Evolutionary conservation across 2,113 vertebrate genomes (phyloP), one percentile per base, ranked within the genome.

Genomic region (Oenanthe melanoleuca): DNA sequence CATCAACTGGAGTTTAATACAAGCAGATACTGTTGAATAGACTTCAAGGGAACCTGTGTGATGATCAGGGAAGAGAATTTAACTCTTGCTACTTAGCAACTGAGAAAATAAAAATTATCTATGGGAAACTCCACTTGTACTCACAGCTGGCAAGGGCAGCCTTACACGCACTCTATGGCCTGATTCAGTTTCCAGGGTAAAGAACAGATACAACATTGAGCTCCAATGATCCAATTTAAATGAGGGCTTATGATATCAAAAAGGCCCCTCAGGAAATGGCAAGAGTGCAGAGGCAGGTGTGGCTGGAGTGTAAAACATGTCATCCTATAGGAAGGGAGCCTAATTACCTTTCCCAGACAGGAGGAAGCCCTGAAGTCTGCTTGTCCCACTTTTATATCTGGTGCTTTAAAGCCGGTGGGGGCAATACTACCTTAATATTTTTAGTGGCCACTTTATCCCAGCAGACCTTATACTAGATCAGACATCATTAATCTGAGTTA

Each of bases 31-130:
- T 92, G 44, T 92, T 60, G 72, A 90, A 90, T 1, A 89, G 65
- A 84, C 88, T 94, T 95, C 77, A 95, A 95, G 77, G n/a, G 71
- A 93, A 49, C 40, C n/a, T 69, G 25, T 92, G 56, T 67, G 65
- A 80, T 74, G 75, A 90, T 93, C 79, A 92, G 88, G 88, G 49
- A 59, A 53, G 50, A 78, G 67, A 66, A 92, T 92, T 94, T 96
- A 97, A 95, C 87, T 94, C 84, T 93, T 89, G 77, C 55, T 92
- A 80, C 75, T 78, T 93, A 60, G 72, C 53, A 92, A 50, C 64
- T 90, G 82, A 74, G n/a, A 86, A 92, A 94, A 96, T 86, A 81
- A 79, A 89, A 83, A 69, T 53, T 47, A 16, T 63, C 4, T 83
- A 52, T 86, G 73, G 83, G 52, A 88, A 90, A 50, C 49, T 78